phyloP scores from a whole-genome alignment of 2,797 vertebrate species.

The Apogon talboti region DNA sequence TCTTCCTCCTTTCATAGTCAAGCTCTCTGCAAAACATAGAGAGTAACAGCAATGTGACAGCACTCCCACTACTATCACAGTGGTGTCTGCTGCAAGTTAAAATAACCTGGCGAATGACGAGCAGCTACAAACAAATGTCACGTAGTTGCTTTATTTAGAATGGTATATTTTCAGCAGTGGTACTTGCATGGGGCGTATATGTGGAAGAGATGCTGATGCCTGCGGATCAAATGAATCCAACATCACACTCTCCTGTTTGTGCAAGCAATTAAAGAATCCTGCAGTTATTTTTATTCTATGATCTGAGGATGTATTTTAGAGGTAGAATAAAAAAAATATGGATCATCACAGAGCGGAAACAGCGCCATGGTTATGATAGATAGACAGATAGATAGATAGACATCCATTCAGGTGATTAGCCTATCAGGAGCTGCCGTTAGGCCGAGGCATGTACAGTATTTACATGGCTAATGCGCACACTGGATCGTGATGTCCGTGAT shows the following conservation, averaged over 20 bases:
- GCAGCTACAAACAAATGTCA: conserved; percentile 51
- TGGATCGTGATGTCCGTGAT: background rate
- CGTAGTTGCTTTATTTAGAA: conserved; percentile 59
- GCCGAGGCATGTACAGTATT: conserved; percentile 26
- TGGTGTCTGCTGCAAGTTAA: conserved; percentile 26
- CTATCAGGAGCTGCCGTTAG: conserved; percentile 32
- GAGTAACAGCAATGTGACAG: conserved; percentile 24
- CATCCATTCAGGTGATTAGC: conserved; percentile 62
- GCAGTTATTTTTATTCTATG: background rate
- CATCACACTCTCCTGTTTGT: conserved; percentile 14
- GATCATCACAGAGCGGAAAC: background rate
- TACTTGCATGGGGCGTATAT: conserved; percentile 25
- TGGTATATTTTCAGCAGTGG: conserved; percentile 42
- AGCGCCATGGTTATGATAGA: conserved; percentile 9
- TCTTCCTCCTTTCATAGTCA: conserved; percentile 61
- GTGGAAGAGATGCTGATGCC: conserved; percentile 22
- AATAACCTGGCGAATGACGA: conserved; percentile 29
- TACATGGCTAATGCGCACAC: background rate
- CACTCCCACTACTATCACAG: background rate
- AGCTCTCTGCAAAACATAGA: conserved; percentile 44
- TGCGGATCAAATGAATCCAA: conserved; percentile 46
- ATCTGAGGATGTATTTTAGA: background rate
- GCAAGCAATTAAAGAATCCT: background rate
- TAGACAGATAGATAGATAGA: conserved; percentile 11
- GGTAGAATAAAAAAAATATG: conserved; percentile 3